Base-by-base conservation (phyloP, 2,797 vertebrate genomes). In the Melanogrammus aeglefinus region DNA sequence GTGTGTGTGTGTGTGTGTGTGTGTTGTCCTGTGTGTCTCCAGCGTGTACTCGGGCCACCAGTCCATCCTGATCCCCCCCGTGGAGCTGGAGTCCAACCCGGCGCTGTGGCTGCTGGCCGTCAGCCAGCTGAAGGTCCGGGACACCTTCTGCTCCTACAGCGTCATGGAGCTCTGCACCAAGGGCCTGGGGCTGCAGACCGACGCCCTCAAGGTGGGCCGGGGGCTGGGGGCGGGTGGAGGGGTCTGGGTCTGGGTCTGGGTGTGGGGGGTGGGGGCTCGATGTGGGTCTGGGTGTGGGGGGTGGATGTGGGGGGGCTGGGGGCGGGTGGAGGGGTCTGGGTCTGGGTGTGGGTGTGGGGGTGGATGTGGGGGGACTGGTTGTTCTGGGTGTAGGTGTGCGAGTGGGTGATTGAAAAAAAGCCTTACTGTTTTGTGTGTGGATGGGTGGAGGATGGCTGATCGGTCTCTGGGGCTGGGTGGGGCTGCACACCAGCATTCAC, bases 131-230 rank as follows among this genome's bases (percentile, higher is more conserved):
- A 95, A 96, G 92, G 97, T 99, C 84, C 94, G 98, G 81, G 98
- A 99, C 93, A 99, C 98, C 7, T 99, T 99, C 92, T 99, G 98
- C 81, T 99, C 98, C 81, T 99, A 99, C 91, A 98, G 97, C 0
- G 98, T 99, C 88, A 99, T 99, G 97, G 97, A 99, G 91, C 96
- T 99, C 41, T 99, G 97, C 92, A 99, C 98, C 91, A 99, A 99
- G 91, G 98, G 97, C 4, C 96, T 99, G 1, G 98, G 98, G 75
- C 96, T 97, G 0, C 98, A 99, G 92, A 99, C 98, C 0, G 98
- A 99, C 80, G 97, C 97, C 0, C 95, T 99, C 16, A 36, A 36
- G n/a, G 66, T 69, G 18, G 14, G 24, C 1, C 4, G 1, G 35
- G 35, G 35, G 35, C 24, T 71, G 69, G 6, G 27, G 12, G 31